Base-by-base conservation (phyloP, 2,888 invertebrate genomes). In the Ditula angustiorana region DNA sequence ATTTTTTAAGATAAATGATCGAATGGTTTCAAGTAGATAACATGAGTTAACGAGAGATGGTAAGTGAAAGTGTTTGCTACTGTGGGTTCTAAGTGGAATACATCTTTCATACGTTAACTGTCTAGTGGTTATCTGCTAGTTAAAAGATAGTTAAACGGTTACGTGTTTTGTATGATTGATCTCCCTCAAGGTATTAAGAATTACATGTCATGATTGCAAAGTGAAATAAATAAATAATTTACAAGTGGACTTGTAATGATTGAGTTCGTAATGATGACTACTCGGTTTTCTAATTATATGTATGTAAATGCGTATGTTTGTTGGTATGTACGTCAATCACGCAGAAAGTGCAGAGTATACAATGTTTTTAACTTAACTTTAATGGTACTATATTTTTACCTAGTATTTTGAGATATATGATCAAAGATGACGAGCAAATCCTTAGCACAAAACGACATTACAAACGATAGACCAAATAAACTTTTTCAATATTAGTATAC, bases 1-100 rank as follows among this genome's bases (percentile, higher is more conserved):
- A 88, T 83, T 83, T 88, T 86, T 79, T 83, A 86, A 85, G 82
- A 87, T 88, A 84, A 90, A 91, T 90, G 88, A 83, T 76, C 73
- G 73, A 80, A 73, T 74, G 73, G 80, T 83, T 79, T 83, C 74
- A 74, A 81, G 78, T 78, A 85, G 86, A 86, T 87, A 86, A 82
- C 79, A 77, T 73, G 74, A 82, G 74, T 80, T 79, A 75, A 80
- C 74, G 74, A 79, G 75, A 77, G 76, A 74, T 76, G 73, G 70
- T 84, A 85, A 88, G 87, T 84, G 83, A 78, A 77, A 80, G 75
- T 77, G 78, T 82, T 81, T 74, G 86, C 88, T 88, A 84, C 88
- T 74, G 85, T 74, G 68, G 75, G 69, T 73, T 74, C 78, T 78
- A 78, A 88, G 86, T 78, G 81, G 76, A 66, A 71, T 67, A 66